Conservation (phyloP, 2,797 vertebrate genomes). For the Microtus californicus region DNA sequence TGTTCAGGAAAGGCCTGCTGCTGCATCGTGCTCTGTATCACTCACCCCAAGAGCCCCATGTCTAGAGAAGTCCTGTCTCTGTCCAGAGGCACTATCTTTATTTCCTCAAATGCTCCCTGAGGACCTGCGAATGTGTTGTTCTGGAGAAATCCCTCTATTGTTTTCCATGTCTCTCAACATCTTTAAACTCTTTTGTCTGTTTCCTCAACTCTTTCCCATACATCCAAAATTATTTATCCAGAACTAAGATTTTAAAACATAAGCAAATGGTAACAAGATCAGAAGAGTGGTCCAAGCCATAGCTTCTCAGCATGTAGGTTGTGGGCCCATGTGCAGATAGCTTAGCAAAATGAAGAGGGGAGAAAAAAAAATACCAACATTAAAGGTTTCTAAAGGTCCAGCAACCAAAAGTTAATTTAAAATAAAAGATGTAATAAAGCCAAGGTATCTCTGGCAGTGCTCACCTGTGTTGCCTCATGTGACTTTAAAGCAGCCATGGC, state of each 20-base stretch:
- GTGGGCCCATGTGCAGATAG: not conserved
- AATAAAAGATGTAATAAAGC: not conserved
- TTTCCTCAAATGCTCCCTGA: not conserved
- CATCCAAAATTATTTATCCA: not conserved
- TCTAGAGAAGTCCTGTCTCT: not conserved
- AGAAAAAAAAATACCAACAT: not conserved
- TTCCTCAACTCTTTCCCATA: not conserved
- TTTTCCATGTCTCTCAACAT: not conserved
- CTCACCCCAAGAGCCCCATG: accelerated
- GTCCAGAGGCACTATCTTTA: accelerated
- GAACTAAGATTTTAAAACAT: not conserved
- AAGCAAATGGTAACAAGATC: not conserved
- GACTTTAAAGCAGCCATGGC: not conserved
- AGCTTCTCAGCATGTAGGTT: not conserved
- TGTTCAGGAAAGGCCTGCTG: accelerated
- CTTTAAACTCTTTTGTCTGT: not conserved
- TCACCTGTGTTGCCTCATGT: not conserved
- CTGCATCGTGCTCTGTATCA: accelerated
- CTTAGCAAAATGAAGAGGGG: not conserved
- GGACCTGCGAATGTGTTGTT: no score
- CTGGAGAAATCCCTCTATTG: not conserved
- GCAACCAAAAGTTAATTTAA: not conserved
- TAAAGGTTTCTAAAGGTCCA: not conserved
- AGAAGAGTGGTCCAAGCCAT: accelerated
- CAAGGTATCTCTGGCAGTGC: not conserved